Conservation (phyloP, 1,140 invertebrate genomes). For the Protaetia brevitarsis region DNA sequence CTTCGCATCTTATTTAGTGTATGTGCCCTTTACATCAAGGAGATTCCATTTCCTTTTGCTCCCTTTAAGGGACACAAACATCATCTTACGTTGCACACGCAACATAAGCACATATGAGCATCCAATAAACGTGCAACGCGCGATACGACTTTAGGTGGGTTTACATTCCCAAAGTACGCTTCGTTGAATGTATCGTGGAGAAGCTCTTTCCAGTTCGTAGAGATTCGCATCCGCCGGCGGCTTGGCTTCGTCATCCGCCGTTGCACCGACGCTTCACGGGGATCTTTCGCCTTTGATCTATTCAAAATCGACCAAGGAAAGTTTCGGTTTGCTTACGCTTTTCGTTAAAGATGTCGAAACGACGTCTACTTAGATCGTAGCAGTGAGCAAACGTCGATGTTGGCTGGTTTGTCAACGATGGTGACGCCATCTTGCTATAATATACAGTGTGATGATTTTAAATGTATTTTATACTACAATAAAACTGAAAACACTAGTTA, state of each 20-base stretch:
- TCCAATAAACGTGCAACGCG: neutral
- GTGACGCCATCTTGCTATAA: too few species aligned
- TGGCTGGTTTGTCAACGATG: too few species aligned
- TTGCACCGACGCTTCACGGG: too few species aligned
- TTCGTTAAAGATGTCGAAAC: neutral
- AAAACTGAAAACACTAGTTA: too few species aligned
- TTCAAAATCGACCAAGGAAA: neutral
- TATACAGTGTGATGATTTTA: too few species aligned
- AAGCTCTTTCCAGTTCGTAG: slow-evolving; percentile 15
- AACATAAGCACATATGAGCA: neutral
- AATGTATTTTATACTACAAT: too few species aligned
- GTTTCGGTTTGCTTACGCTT: neutral
- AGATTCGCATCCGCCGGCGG: too few species aligned
- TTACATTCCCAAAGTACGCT: too few species aligned
- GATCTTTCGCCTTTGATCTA: neutral
- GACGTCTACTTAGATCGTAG: too few species aligned
- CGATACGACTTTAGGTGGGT: too few species aligned
- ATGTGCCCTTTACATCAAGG: neutral
- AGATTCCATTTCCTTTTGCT: neutral
- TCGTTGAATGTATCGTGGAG: neutral
- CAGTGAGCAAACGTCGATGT: too few species aligned
- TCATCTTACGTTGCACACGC: neutral
- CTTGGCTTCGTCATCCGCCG: neutral
- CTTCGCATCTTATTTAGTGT: too few species aligned
- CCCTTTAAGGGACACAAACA: neutral